Evolutionary conservation across 1,140 invertebrate genomes (phyloP).

Genomic region (Drosophila yakuba): DNA sequence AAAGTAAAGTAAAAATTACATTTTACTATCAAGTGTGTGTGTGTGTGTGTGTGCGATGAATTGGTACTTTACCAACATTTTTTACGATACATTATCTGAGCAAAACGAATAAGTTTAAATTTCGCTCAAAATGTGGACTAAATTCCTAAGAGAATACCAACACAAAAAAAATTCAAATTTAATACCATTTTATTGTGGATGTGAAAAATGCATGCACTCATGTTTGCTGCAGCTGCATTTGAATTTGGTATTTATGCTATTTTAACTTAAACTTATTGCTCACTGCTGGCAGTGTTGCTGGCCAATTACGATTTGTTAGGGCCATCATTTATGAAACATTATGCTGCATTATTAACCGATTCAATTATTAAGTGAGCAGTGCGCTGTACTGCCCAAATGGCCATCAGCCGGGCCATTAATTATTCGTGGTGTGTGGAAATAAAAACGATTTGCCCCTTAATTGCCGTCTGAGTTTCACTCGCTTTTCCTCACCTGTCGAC

Average conservation of each 20-base stretch:
- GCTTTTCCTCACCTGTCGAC: conserved; percentile 36
- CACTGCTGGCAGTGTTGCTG: conserved; percentile 1
- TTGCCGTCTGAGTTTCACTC: conserved; percentile 37
- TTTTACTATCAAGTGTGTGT: neutral
- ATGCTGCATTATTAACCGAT: conserved; percentile 59
- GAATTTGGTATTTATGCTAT: conserved; percentile 20
- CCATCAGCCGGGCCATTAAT: conserved; percentile 31
- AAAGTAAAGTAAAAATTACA: neutral
- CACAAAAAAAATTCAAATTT: neutral
- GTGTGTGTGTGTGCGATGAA: neutral
- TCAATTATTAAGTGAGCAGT: conserved; percentile 48
- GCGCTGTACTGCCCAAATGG: conserved; percentile 1
- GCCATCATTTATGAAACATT: conserved; percentile 55
- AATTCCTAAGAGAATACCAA: neutral
- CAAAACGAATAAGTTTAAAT: neutral
- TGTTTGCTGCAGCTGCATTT: neutral
- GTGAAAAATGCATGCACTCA: neutral
- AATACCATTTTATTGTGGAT: neutral
- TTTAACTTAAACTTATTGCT: conserved; percentile 10
- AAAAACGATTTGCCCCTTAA: conserved; percentile 50
- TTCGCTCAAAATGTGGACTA: neutral
- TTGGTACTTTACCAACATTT: neutral
- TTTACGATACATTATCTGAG: neutral
- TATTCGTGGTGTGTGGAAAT: conserved; percentile 40
- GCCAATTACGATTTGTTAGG: conserved; percentile 36